Base-by-base conservation (phyloP, 2,797 vertebrate species). In the Sternarchorhynchus goeldii region DNA sequence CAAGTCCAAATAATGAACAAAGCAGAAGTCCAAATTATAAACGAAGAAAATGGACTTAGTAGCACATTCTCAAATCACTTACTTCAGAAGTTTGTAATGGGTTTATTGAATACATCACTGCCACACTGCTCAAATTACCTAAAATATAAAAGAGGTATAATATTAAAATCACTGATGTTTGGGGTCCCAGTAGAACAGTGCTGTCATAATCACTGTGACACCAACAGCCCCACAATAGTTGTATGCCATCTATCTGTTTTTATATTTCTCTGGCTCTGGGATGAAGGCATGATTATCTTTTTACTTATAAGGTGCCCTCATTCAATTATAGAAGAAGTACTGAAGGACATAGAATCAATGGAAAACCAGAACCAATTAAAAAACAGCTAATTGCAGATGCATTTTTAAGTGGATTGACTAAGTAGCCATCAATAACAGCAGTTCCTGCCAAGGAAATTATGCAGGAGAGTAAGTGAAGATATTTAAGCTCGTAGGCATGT, bases 321-420 rank as follows among this genome's bases (percentile, higher is more conserved):
- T 88, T 88, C 85, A 85, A 86, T 90, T 88, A 85, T 86, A 82
- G 82, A 82, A 86, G 85, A 79, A 6, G 75, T 79, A 83, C 75
- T 45, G 84, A 83, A 85, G 88, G 88, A 91, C 87, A 86, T 82
- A 81, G 84, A 86, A 92, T 91, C 86, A 85, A 89, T 91, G 87
- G 86, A 86, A 76, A 81, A 88, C 87, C 85, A 90, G 89, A 93
- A 88, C 85, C 86, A 85, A 92, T 92, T 92, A 93, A 87, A 89
- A 85, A 84, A 84, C 81, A 89, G 86, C 85, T 88, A 89, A 90
- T 87, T 89, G 87, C 85, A 91, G 88, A 90, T 89, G 88, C 86
- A 85, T 88, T 92, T 92, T 90, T 89, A 92, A 91, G 88, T 89
- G 88, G 88, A 90, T 88, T 88, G 90, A 83, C 84, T 86, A 85